Percentiles rank a stretch among this genome's conserved stretches.
Conservation (phyloP, 1,140 invertebrate species). For the Bactericera cockerelli region DNA sequence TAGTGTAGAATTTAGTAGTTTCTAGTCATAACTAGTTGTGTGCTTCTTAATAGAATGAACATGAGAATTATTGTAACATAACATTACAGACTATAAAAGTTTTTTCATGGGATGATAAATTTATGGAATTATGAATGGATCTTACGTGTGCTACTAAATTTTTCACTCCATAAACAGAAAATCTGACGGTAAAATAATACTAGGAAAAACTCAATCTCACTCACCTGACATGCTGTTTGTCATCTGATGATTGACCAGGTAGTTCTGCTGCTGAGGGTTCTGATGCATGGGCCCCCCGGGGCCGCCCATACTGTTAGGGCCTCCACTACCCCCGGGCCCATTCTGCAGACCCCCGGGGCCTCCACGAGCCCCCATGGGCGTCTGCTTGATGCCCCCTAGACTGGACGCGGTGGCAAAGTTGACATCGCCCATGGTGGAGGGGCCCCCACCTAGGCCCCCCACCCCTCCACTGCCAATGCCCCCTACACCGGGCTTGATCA, state of each 20-base stretch:
- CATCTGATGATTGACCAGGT: conserved; percentile 5
- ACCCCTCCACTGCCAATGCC: not conserved
- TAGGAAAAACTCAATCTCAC: no score
- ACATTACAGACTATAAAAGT: no score
- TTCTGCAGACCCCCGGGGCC: not conserved
- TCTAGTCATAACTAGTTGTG: no score
- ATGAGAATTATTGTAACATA: no score
- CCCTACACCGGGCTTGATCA: not conserved
- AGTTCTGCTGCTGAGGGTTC: not conserved
- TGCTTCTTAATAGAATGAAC: no score
- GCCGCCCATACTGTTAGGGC: not conserved
- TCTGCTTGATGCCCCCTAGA: not conserved
- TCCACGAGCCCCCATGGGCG: not conserved
- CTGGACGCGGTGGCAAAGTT: not conserved
- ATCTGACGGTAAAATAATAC: no score
- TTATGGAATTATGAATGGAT: no score
- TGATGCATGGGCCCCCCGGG: not conserved
- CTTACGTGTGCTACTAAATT: no score
- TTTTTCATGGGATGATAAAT: no score
- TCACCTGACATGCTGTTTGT: not conserved
- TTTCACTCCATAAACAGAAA: no score
- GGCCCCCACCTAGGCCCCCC: not conserved
- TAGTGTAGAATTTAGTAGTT: no score
- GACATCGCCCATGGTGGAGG: not conserved
- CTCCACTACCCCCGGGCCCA: not conserved